Conservation (phyloP, 1,140 invertebrate genomes). For the Ridgeia piscesae region DNA sequence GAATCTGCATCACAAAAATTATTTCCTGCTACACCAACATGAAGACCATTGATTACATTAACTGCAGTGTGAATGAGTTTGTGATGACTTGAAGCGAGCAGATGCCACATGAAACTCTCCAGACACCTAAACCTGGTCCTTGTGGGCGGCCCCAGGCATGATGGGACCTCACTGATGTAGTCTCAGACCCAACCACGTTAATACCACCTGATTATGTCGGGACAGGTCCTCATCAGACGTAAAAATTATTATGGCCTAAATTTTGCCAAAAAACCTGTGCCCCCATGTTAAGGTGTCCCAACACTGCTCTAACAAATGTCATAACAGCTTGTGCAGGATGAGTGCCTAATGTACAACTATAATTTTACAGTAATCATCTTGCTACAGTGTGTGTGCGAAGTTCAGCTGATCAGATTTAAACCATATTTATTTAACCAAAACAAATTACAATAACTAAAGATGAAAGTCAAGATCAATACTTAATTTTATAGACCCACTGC, state of each 20-base stretch:
- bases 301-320: background rate
- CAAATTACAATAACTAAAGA: too few relatives aligned
- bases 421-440: too few relatives aligned
- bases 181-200: background rate
- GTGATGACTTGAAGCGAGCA: background rate
- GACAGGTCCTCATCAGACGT: background rate
- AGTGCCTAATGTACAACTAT: background rate
- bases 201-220: background rate
- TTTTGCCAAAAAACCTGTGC: background rate
- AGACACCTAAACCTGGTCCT: background rate
- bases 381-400: background rate
- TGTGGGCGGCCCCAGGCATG: background rate
- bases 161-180: background rate
- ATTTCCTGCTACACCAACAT: background rate
- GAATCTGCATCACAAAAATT: background rate
- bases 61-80: background rate
- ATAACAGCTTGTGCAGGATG: background rate
- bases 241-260: background rate
- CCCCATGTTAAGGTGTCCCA: background rate
- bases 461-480: too few relatives aligned
- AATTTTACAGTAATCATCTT: background rate
- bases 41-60: background rate
- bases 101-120: background rate
- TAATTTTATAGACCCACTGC: too few relatives aligned
- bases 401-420: too few relatives aligned